Evolutionary conservation across 2,888 invertebrate species (phyloP).

Genomic region (Stenolophus ochropezus): DNA sequence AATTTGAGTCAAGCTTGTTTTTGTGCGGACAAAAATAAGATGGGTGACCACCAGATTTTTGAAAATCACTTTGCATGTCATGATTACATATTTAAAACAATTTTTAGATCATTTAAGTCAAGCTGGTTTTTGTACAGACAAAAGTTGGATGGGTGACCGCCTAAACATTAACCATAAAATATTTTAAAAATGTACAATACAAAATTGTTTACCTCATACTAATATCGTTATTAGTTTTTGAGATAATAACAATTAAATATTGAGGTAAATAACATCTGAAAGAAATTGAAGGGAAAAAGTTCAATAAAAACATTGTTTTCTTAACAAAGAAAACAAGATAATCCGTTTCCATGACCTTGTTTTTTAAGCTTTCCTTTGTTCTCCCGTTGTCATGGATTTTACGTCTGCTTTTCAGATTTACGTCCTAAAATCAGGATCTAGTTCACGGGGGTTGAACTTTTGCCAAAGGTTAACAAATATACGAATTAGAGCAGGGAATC

Average conservation of each 20-base stretch:
- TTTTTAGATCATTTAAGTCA: too few species aligned
- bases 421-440: not conserved
- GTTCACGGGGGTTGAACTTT: not conserved
- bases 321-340: not conserved
- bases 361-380: not conserved
- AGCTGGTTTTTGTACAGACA: too few species aligned
- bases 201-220: not conserved
- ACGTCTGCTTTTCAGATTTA: not conserved
- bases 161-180: too few species aligned
- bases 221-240: not conserved
- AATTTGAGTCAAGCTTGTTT: too few species aligned
- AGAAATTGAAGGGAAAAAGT: not conserved
- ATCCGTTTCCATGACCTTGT: not conserved
- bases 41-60: too few species aligned
- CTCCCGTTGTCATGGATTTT: not conserved
- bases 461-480: not conserved
- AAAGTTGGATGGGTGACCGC: too few species aligned
- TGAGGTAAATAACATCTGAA: not conserved
- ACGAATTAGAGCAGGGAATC: not conserved
- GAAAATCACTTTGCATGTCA: too few species aligned
- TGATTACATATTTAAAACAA: too few species aligned
- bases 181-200: too few species aligned
- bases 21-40: too few species aligned
- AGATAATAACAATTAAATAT: not conserved
- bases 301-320: constrained; percentile 1